These are phyloP conservation scores for Enteromius argenteus DNA, from an alignment of 2,797 vertebrate species.

Conservation along the genomic window DNA sequence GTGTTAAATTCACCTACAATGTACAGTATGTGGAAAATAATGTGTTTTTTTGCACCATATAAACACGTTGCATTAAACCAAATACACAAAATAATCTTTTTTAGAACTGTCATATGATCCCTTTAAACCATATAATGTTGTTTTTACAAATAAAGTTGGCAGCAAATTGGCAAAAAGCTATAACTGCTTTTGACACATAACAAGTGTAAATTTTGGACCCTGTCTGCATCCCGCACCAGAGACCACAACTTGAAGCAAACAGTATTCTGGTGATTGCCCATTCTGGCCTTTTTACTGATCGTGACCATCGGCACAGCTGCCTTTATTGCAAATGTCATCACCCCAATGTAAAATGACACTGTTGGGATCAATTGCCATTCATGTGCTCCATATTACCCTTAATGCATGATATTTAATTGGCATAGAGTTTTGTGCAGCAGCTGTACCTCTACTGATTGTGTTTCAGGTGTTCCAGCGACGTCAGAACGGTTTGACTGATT, in stretches of 20 bases:
- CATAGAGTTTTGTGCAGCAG: background rate
- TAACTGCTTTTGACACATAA: background rate
- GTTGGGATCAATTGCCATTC: background rate
- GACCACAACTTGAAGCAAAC: background rate
- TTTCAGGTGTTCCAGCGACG: constrained; percentile 94
- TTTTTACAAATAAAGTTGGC: background rate
- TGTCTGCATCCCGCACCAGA: background rate
- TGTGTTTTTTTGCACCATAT: too few relatives aligned
- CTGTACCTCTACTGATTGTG: constrained; percentile 6
- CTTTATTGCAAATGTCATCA: constrained; percentile 1
- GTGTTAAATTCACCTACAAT: background rate
- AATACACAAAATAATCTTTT: too few relatives aligned
- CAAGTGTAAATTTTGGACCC: background rate
- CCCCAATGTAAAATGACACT: background rate
- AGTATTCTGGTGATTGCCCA: background rate
- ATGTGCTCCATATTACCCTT: constrained; percentile 12
- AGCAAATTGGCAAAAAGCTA: background rate
- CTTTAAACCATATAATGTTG: background rate
- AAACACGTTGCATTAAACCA: too few relatives aligned
- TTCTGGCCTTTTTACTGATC: constrained; percentile 6
- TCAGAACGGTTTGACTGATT: constrained; percentile 95
- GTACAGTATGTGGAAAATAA: too few relatives aligned
- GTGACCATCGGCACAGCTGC: background rate
- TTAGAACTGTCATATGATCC: too few relatives aligned
- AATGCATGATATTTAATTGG: background rate